These are phyloP conservation scores for Ichneumon xanthorius DNA, from an alignment of 2,888 invertebrate species.

Conservation along the genomic window DNA sequence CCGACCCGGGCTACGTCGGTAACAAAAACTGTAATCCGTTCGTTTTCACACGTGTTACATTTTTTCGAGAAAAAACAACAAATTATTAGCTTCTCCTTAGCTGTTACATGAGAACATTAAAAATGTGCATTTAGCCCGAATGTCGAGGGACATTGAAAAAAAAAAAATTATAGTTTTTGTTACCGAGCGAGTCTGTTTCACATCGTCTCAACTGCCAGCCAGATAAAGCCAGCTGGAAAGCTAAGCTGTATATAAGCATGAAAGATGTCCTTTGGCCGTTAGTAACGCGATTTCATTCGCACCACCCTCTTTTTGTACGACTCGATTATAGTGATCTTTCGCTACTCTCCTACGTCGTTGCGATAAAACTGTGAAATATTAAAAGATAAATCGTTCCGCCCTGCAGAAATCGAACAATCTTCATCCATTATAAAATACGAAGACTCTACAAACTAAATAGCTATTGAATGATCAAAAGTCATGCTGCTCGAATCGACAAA, in stretches of 20 bases:
- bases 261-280: neutral
- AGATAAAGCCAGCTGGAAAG: neutral
- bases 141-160: neutral
- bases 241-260: neutral
- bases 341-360: conserved; percentile 30
- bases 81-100: neutral
- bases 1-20: neutral
- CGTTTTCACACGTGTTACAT: neutral
- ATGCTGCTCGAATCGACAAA: conserved; percentile 16
- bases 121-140: neutral
- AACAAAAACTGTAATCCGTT: neutral
- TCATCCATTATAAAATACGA: conserved; percentile 22
- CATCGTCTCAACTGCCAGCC: neutral
- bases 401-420: conserved; percentile 52
- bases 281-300: neutral
- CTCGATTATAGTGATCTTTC: conserved; percentile 2
- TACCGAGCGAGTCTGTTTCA: neutral
- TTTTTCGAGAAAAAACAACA: neutral
- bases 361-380: conserved; percentile 49
- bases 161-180: neutral
- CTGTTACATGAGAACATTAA: neutral
- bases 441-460: conserved; percentile 33
- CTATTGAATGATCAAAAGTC: conserved; percentile 9
- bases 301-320: neutral
- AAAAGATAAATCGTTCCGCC: conserved; percentile 54